Evolutionary conservation across 2,113 vertebrate genomes (phyloP), one percentile per base, ranked within the genome.

Genomic region (Pontoporia blainvillei): DNA sequence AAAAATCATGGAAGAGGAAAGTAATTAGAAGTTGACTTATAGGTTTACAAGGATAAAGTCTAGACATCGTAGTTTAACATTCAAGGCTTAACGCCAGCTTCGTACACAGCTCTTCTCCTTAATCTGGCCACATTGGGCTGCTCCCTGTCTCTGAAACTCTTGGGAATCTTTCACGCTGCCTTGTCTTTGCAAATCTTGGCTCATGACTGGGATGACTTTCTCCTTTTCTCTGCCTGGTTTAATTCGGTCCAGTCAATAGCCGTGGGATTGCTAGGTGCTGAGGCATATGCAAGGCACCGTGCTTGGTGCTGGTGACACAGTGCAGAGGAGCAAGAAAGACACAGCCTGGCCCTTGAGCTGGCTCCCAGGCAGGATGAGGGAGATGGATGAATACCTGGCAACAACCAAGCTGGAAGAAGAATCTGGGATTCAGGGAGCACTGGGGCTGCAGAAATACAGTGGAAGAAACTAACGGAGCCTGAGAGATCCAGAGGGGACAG

Each of bases 301-400:
- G 25, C 54, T 39, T 20, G 54, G 67, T 3, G 11, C 31, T 9
- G 31, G 44, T 0, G 1, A 54, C 2, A 39, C 4, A 25, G 36
- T 20, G 3, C 18, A 5, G 49, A 66, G 31, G 36, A 29, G 39
- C 25, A 49, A 39, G 71, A 49, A 36, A 41, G 88, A 64, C 0
- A 3, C 4, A 10, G 36, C 13, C 29, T 11, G 57, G 85, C 29
- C 36, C 69, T 54, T 36, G 18, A 39, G 29, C 20, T 23, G 25
- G 66, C 46, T 90, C 67, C 62, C 69, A 71, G 78, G 41, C 54
- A 52, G 41, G n/a, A 44, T 2, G 5, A 61, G 75, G 52, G 27
- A 75, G 85, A 69, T 66, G 2, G 36, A 36, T 8, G 78, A 39
- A n/a, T 8, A 8, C 25, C 2, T 0, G 20, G 66, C 9, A 21